Evolutionary conservation across 2,888 invertebrate genomes (phyloP).

Genomic region (Aleiodes testaceus): DNA sequence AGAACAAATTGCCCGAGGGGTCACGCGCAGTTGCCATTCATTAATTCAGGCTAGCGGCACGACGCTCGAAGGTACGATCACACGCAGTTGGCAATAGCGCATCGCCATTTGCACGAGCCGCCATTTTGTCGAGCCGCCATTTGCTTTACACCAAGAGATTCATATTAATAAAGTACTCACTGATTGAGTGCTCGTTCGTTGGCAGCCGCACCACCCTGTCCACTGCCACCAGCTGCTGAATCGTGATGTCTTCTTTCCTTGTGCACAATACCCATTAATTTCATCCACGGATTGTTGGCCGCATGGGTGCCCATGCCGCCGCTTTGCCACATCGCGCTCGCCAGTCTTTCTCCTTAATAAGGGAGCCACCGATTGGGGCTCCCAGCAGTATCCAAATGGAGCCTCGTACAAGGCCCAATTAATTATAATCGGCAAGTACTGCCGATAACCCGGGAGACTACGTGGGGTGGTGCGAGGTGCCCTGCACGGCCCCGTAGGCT

Average conservation of each 20-base stretch:
- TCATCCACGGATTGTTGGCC: constrained; percentile 88
- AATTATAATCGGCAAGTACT: constrained; percentile 44
- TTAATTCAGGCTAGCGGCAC: no score
- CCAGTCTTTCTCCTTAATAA: constrained; percentile 64
- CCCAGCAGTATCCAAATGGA: constrained; percentile 55
- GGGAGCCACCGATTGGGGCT: constrained; percentile 63
- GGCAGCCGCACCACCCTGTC: constrained; percentile 74
- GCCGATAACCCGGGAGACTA: constrained; percentile 53
- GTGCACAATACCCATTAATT: constrained; percentile 87
- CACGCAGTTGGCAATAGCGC: no score
- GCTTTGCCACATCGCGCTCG: constrained; percentile 83
- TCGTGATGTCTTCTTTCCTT: constrained; percentile 83
- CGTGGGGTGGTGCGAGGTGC: constrained; percentile 66
- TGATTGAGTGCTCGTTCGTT: constrained; percentile 81
- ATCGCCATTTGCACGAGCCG: no score
- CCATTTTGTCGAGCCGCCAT: no score
- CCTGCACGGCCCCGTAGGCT: constrained; percentile 71
- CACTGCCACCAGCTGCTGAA: constrained; percentile 73
- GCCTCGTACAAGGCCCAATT: constrained; percentile 51
- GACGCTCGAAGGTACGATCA: no score
- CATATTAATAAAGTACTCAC: constrained; percentile 75
- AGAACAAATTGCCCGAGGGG: no score
- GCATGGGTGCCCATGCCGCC: constrained; percentile 83
- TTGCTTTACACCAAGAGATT: no score
- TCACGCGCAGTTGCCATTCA: no score